A percentile compares a stretch with the other conserved stretches of the same genome.
Conservation (phyloP, 2,797 vertebrate genomes). For the Mico argentatus region DNA sequence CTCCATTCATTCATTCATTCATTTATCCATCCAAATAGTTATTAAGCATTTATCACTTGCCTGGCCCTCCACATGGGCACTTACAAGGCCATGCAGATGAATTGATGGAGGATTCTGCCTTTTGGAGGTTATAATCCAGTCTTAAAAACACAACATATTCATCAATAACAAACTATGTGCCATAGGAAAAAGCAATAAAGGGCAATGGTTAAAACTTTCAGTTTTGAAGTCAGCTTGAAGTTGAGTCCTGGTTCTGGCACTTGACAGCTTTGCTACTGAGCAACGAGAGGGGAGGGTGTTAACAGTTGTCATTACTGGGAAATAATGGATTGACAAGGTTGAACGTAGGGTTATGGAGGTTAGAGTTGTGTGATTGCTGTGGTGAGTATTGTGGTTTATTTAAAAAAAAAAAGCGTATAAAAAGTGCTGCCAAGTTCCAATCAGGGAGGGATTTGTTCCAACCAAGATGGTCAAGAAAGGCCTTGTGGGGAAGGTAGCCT, state of each 20-base stretch:
- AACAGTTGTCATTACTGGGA: not conserved
- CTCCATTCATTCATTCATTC: not conserved
- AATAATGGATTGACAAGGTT: not conserved
- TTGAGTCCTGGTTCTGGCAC: not conserved
- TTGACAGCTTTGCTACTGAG: not conserved
- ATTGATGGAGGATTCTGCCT: not conserved
- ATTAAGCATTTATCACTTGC: not conserved
- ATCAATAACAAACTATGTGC: not conserved
- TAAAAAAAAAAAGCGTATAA: not conserved
- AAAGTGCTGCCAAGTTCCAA: not conserved
- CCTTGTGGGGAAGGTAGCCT: not conserved
- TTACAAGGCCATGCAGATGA: conserved; percentile 9
- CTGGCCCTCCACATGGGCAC: not conserved
- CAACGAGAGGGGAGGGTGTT: not conserved
- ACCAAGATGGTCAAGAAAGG: not conserved
- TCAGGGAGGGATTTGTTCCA: not conserved
- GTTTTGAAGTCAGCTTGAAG: not conserved
- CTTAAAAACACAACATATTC: not conserved
- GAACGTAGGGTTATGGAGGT: not conserved
- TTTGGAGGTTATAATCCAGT: not conserved
- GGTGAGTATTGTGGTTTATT: not conserved
- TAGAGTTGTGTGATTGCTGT: not conserved
- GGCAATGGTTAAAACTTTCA: not conserved
- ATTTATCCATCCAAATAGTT: not conserved
- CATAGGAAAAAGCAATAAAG: not conserved